A percentile compares a stretch with the other conserved stretches of the same genome.
These are phyloP conservation scores for Neomorphus geoffroyi DNA, from an alignment of 2,797 vertebrate genomes.

Conservation along the genomic window DNA sequence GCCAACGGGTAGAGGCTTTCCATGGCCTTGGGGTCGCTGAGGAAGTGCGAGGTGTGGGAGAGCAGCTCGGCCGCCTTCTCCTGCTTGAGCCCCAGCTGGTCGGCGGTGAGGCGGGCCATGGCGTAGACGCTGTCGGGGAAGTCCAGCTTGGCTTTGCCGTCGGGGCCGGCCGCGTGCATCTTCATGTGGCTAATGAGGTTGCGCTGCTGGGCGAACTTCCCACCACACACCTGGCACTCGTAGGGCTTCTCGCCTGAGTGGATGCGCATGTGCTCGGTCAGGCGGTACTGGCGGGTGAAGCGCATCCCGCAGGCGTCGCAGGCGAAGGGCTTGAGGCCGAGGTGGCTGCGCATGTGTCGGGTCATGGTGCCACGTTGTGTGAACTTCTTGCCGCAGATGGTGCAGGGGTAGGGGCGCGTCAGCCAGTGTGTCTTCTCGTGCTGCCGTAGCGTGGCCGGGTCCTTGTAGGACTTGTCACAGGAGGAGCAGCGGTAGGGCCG, in stretches of 20 bases:
- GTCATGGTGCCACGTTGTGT: constrained; percentile 99
- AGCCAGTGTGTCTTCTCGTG: constrained; percentile 99
- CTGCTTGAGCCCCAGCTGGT: constrained; percentile 95
- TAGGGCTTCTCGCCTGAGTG: constrained; percentile 99
- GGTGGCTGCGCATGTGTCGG: constrained; percentile 98
- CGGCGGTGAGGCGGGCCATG: constrained; percentile 92
- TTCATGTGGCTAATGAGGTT: constrained; percentile 99
- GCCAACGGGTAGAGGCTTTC: constrained; percentile 96
- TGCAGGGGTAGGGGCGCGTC: constrained; percentile 96
- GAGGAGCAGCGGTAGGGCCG: constrained; percentile 94
- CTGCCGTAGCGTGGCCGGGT: constrained; percentile 95
- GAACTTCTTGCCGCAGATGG: constrained; percentile 99
- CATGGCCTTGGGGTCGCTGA: constrained; percentile 91
- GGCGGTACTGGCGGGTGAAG: constrained; percentile 98
- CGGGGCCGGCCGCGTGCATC: constrained; percentile 92
- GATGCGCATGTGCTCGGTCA: constrained; percentile 99
- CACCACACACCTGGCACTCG: constrained; percentile 97
- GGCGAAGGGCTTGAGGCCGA: constrained; percentile 97
- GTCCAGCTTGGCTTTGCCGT: constrained; percentile 94
- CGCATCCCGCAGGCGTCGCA: constrained; percentile 98
- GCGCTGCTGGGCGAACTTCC: constrained; percentile 98
- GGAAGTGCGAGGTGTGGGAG: constrained; percentile 90
- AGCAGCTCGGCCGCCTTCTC: constrained; percentile 90
- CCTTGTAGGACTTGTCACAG: constrained; percentile 98
- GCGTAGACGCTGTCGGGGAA: constrained; percentile 94